A percentile compares a stretch with the other conserved stretches of the same genome.
phyloP scores from a whole-genome alignment of 2,113 vertebrate genomes.

The Hypocryptadius cinnamomeus region DNA sequence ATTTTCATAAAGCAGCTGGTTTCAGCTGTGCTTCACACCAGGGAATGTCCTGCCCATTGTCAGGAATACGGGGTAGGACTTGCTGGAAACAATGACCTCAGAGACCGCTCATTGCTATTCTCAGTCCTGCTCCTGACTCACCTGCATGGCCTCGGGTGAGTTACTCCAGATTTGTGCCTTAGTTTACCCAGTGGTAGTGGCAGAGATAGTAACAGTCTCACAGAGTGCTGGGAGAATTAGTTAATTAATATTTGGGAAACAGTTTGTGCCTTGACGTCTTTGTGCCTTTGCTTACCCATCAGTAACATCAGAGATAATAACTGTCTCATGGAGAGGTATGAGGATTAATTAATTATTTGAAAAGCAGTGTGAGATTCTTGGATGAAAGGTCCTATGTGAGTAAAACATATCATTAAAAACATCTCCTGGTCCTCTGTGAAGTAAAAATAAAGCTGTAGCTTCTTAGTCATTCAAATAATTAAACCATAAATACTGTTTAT shows the following conservation, averaged over 20 bases:
- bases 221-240: background rate
- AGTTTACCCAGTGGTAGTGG: background rate
- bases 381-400: constrained; percentile 43
- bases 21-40: background rate
- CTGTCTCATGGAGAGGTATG: constrained; percentile 16
- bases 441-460: constrained; percentile 50
- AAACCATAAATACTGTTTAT: constrained; percentile 53
- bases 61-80: background rate
- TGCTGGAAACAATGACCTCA: constrained; percentile 6
- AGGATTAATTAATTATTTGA: constrained; percentile 55
- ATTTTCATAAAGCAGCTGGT: background rate
- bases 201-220: constrained; percentile 46
- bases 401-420: constrained; percentile 50
- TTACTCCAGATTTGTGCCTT: constrained; percentile 7
- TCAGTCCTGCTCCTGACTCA: constrained; percentile 19
- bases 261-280: constrained; percentile 47
- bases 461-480: constrained; percentile 62
- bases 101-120: background rate
- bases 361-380: constrained; percentile 42
- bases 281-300: constrained; percentile 45
- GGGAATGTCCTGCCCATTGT: background rate
- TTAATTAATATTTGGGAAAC: constrained; percentile 59
- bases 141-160: background rate
- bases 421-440: constrained; percentile 50
- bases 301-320: constrained; percentile 48